Evolutionary conservation across 2,113 vertebrate genomes (phyloP).

Genomic region (Psilopsiagon aymara): DNA sequence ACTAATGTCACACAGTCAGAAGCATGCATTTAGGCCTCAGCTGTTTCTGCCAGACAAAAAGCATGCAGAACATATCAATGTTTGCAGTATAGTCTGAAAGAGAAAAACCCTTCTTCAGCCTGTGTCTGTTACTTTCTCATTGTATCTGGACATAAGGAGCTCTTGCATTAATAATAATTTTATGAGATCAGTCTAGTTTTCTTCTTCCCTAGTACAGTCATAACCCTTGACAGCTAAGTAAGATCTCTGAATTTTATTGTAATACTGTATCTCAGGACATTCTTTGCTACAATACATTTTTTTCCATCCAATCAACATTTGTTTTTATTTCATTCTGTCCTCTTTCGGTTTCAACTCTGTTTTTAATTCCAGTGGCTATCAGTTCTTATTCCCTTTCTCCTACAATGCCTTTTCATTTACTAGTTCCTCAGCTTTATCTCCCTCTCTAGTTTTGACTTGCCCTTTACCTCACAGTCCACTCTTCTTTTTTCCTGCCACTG

Average conservation of each 20-base stretch:
- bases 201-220: not conserved
- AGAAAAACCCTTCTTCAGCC: not conserved
- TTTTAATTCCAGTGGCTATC: not conserved
- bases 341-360: not conserved
- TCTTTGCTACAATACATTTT: not conserved
- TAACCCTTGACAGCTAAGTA: not conserved
- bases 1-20: not conserved
- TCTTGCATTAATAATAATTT: not conserved
- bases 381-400: not conserved
- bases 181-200: not conserved
- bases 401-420: not conserved
- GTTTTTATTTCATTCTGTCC: not conserved
- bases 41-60: not conserved
- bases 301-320: not conserved
- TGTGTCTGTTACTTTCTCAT: not conserved
- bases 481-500: not conserved
- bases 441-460: not conserved
- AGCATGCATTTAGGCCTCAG: not conserved
- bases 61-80: not conserved
- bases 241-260: not conserved
- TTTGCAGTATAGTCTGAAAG: not conserved
- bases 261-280: not conserved
- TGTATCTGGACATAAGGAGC: not conserved
- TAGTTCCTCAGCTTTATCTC: not conserved
- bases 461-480: not conserved